These are phyloP conservation scores for Helobdella robusta DNA, from an alignment of 2,888 invertebrate species.

Conservation along the genomic window DNA sequence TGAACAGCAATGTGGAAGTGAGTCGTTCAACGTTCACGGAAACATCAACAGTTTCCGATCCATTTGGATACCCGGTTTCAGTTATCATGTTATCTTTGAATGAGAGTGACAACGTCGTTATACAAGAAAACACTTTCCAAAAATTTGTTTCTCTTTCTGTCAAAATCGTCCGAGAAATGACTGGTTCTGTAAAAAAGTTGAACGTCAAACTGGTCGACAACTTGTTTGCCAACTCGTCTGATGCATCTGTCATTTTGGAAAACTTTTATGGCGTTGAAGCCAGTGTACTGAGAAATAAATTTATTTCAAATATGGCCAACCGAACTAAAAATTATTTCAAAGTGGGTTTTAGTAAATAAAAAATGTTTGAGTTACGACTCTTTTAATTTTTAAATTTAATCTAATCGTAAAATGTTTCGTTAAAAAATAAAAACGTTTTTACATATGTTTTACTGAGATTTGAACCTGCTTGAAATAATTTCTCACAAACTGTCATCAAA, in stretches of 20 bases:
- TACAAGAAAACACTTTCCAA: conserved; percentile 12
- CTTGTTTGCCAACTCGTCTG: conserved; percentile 5
- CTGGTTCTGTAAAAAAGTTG: not conserved
- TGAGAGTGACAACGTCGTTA: not conserved
- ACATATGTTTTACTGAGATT: no score
- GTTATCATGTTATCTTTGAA: not conserved
- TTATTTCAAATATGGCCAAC: conserved; percentile 15
- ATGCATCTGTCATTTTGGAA: conserved; percentile 14
- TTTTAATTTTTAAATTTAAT: not conserved
- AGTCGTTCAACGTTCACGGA: no score
- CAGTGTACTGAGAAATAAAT: conserved; percentile 17
- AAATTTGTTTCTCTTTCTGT: not conserved
- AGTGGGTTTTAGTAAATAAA: not conserved
- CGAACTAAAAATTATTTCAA: not conserved
- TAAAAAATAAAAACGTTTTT: no score
- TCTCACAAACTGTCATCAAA: no score
- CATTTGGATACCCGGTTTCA: not conserved
- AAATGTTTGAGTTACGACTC: not conserved
- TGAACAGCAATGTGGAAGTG: not conserved
- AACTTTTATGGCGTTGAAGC: conserved; percentile 1
- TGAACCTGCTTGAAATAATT: no score
- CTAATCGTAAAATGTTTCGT: no score
- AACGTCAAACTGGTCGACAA: conserved; percentile 13
- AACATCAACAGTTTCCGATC: not conserved
- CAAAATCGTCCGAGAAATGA: not conserved